Conservation (phyloP, 2,888 invertebrate genomes). For the Hydriomena furcata region DNA sequence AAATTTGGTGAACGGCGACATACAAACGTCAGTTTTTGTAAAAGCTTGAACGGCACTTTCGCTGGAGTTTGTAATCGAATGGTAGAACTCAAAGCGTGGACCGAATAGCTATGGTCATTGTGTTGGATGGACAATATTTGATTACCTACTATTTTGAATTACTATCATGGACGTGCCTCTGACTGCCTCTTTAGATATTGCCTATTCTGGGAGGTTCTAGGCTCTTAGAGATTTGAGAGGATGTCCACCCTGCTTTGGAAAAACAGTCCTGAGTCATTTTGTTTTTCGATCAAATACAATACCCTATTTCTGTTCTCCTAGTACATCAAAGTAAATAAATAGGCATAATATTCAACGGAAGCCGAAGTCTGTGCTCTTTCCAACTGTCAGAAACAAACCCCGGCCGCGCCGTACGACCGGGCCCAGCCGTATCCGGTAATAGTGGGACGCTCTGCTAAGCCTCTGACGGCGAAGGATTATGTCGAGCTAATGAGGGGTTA, state of each 20-base stretch:
- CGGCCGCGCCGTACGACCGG: constrained; percentile 21
- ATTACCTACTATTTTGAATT: too few species aligned
- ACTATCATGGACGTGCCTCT: too few species aligned
- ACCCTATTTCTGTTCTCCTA: too few species aligned
- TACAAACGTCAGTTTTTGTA: constrained; percentile 10
- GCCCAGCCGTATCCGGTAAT: constrained; percentile 29
- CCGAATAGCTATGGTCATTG: constrained; percentile 1
- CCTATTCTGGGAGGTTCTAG: too few species aligned
- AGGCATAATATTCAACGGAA: not conserved
- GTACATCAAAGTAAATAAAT: constrained; percentile 1
- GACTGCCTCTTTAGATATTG: too few species aligned
- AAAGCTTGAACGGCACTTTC: constrained; percentile 1
- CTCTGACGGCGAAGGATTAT: constrained; percentile 29
- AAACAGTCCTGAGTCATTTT: too few species aligned
- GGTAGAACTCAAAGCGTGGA: constrained; percentile 1
- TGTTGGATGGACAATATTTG: constrained; percentile 1
- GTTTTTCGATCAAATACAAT: too few species aligned
- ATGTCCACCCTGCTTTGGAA: too few species aligned
- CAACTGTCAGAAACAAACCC: constrained; percentile 15
- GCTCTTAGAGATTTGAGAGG: too few species aligned
- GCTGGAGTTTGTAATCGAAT: constrained; percentile 3
- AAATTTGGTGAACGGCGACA: constrained; percentile 14
- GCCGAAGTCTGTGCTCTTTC: constrained; percentile 3
- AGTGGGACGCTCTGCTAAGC: constrained; percentile 23
- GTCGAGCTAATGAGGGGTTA: constrained; percentile 31